Evolutionary conservation across 2,888 invertebrate species (phyloP).

Genomic region (Drosophila aldrichi): DNA sequence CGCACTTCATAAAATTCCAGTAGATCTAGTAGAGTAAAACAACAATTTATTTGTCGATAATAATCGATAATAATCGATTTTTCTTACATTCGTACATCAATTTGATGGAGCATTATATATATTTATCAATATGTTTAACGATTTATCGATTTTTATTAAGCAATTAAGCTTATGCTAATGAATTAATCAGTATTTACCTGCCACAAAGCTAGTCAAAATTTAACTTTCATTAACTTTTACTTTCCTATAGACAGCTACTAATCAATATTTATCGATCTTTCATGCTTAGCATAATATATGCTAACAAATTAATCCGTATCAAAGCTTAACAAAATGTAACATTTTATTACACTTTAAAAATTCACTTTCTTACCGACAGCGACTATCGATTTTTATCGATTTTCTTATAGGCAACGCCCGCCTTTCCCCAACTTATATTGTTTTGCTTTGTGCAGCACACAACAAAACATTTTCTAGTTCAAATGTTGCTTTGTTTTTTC

Average conservation of each 20-base stretch:
- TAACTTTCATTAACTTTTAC: not conserved
- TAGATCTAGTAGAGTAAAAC: too few species aligned
- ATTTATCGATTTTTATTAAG: too few species aligned
- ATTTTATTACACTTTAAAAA: not conserved
- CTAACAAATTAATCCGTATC: too few species aligned
- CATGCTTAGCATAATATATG: not conserved
- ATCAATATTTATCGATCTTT: slow-evolving; percentile 5
- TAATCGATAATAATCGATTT: too few species aligned
- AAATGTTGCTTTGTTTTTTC: slow-evolving; percentile 24
- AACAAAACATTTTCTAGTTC: not conserved
- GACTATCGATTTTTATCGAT: slow-evolving; percentile 11
- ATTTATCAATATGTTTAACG: too few species aligned
- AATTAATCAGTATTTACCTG: not conserved
- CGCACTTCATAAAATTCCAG: too few species aligned
- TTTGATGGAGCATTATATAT: too few species aligned
- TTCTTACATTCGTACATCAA: too few species aligned
- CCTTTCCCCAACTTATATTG: not conserved
- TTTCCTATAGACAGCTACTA: not conserved
- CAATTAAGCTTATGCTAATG: too few species aligned
- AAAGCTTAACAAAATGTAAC: not conserved
- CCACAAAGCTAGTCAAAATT: too few species aligned
- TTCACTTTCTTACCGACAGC: not conserved
- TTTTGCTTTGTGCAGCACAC: not conserved
- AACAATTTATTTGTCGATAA: too few species aligned
- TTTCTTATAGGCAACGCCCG: not conserved